Evolutionary conservation across 2,113 vertebrate genomes (phyloP).

Genomic region (western clawed frog (Xenopus tropicalis)): UCB_Xtro_10.0 CM004444.2:108363001-108363500

Average conservation of each 20-base stretch:
- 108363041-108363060: background rate
- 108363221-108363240: slow-evolving; percentile 6
- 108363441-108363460: slow-evolving; percentile 29
- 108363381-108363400: slow-evolving; percentile 50
- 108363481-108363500: slow-evolving; percentile 49
- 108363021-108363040: background rate
- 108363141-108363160: background rate
- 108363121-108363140: slow-evolving; percentile 58
- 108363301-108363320: slow-evolving; percentile 42
- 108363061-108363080: slow-evolving; percentile 6
- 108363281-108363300: slow-evolving; percentile 3
- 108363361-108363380: slow-evolving; percentile 54
- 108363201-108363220: slow-evolving; percentile 17
- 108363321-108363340: slow-evolving; percentile 49
- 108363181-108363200: slow-evolving; percentile 2
- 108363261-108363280: slow-evolving; percentile 4
- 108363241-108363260: slow-evolving; percentile 15
- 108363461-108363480: slow-evolving; percentile 56
- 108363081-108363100: slow-evolving; percentile 10
- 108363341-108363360: slow-evolving; percentile 52
- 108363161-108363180: slow-evolving; percentile 1
- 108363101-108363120: slow-evolving; percentile 58
- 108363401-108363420: slow-evolving; percentile 52
- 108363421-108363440: slow-evolving; percentile 49
- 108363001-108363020: background rate